phyloP scores from a whole-genome alignment of 2,797 vertebrate species.

The Jordanella pulchra region DNA sequence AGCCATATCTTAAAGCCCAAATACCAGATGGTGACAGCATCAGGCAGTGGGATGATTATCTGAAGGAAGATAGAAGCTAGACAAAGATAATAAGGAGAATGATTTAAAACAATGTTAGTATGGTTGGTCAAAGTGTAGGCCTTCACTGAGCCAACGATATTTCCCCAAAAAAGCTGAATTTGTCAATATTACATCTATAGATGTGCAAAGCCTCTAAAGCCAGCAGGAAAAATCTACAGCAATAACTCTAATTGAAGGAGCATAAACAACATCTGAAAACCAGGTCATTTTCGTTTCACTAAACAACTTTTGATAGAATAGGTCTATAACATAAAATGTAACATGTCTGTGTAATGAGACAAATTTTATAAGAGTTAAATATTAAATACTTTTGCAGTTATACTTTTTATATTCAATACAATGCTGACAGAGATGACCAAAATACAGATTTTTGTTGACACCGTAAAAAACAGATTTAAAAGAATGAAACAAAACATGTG shows the following conservation, averaged over 20 bases:
- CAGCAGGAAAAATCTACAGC: no score
- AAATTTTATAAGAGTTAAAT: neutral
- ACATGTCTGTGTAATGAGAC: neutral
- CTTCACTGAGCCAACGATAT: no score
- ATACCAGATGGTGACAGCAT: neutral
- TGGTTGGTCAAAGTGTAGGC: no score
- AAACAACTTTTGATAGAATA: neutral
- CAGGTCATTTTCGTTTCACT: neutral
- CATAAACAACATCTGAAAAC: neutral
- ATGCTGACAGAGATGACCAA: slow-evolving; percentile 13
- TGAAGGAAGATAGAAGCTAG: neutral
- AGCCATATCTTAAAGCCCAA: no score
- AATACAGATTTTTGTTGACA: no score
- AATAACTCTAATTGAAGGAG: no score
- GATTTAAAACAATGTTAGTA: neutral
- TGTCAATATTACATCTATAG: no score
- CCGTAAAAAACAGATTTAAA: slow-evolving; percentile 22
- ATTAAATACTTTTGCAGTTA: neutral
- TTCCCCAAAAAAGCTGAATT: no score
- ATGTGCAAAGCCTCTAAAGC: no score
- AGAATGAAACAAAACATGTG: neutral
- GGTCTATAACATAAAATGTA: neutral
- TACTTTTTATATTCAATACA: neutral
- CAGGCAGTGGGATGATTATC: no score
- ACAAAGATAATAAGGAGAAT: neutral